Evolutionary conservation across 2,797 vertebrate genomes (phyloP), one percentile per base, ranked within the genome.

Genomic region (Perdix hodgsoniae): DNA sequence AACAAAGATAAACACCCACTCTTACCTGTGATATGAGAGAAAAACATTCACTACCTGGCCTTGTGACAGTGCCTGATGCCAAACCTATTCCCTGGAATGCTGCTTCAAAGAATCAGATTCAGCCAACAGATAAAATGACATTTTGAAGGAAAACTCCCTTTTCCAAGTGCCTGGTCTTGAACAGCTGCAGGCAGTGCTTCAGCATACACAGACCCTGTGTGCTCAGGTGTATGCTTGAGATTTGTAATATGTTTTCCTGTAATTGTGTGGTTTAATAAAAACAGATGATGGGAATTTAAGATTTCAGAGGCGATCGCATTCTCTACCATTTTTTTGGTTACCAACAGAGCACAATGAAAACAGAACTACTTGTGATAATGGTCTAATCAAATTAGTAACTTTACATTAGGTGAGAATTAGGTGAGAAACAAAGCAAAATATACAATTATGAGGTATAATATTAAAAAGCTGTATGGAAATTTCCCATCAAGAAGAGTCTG

Each of bases 181-280:
- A 59, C 15, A 72, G 63, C 64, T 83, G 67, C 11, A 1, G 6
- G 45, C 52, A 76, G 90, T 6, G 37, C n/a, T 67, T 24, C 72
- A 37, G 70, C 4, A 0, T 21, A 73, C n/a, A 42, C 74, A 87
- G 74, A 45, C 15, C 61, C 80, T 95, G 90, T 76, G 75, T 94
- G 74, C 79, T 91, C 91, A 97, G 95, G 94, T 95, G 95, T 79
- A 79, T 44, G 42, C 35, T 24, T 13, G 17, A 39, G 65, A 50
- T 27, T 77, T 2, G 21, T 54, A 85, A 83, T 21, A 44, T 0
- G 1, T 69, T 40, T 94, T 93, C 87, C 74, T 96, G 44, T 83
- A 77, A 95, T 82, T 91, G 72, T 85, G 59, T 11, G 4, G 50
- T 70, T 79, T 14, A 29, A 78, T 69, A 88, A 87, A 91, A 97